Percentiles rank a stretch among this genome's conserved stretches.
These are phyloP conservation scores for Melanotaenia boesemani DNA, from an alignment of 2,797 vertebrate species.

Conservation along the genomic window DNA sequence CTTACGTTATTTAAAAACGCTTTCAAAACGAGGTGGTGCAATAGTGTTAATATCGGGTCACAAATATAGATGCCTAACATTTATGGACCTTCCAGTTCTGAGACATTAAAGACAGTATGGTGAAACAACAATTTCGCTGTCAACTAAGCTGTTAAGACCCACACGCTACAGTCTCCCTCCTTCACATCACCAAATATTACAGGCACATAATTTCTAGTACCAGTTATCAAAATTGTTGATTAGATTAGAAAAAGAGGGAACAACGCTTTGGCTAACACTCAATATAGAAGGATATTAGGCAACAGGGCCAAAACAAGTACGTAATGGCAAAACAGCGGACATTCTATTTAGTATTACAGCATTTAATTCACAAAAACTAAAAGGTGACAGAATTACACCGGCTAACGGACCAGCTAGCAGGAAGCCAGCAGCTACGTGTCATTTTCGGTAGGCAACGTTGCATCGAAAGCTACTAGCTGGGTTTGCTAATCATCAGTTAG, in stretches of 20 bases:
- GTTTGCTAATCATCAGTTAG: slow-evolving; percentile 47
- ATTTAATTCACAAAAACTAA: background rate
- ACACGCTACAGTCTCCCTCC: background rate
- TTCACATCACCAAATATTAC: background rate
- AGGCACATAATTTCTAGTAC: background rate
- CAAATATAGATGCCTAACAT: background rate
- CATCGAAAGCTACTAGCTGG: slow-evolving; percentile 41
- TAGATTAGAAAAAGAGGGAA: background rate
- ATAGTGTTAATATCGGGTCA: background rate
- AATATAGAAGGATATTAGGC: background rate
- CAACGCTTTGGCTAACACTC: background rate
- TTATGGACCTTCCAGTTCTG: background rate
- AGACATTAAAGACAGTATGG: background rate
- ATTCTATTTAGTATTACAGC: background rate
- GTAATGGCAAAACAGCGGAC: background rate
- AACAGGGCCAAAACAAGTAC: background rate
- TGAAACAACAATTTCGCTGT: background rate
- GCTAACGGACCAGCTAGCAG: slow-evolving; percentile 52
- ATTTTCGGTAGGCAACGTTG: slow-evolving; percentile 74
- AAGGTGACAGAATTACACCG: slow-evolving; percentile 18
- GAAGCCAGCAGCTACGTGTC: slow-evolving; percentile 80
- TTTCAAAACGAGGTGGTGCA: background rate
- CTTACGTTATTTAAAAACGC: background rate
- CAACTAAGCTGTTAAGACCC: background rate
- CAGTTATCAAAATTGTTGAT: background rate